These are phyloP conservation scores for Imbricaverruca yamaguchii DNA, from an alignment of 2,888 invertebrate genomes.

Conservation along the genomic window DNA sequence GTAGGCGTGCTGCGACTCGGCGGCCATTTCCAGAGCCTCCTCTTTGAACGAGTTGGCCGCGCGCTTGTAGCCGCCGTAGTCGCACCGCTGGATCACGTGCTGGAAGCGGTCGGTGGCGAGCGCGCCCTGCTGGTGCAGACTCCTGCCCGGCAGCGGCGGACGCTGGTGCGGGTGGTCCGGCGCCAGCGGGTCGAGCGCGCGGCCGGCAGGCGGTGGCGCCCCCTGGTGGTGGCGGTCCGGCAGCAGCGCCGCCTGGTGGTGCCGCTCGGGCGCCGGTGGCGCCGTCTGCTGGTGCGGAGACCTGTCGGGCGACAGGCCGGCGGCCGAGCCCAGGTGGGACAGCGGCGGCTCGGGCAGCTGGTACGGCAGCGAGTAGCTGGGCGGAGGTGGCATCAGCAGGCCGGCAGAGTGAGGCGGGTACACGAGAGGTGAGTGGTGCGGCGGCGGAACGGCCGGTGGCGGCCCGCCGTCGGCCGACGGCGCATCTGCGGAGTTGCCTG, in stretches of 20 bases:
- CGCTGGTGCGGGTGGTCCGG: neutral
- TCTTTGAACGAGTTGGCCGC: neutral
- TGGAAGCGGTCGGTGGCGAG: neutral
- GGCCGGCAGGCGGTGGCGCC: neutral
- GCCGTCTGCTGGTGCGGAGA: neutral
- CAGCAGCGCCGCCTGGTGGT: neutral
- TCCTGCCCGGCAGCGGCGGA: too few species aligned
- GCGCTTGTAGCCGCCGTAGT: constrained; percentile 3
- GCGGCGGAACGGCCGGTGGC: neutral
- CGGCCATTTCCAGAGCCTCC: neutral
- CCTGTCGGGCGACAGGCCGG: neutral
- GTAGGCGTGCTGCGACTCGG: neutral
- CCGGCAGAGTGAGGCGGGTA: neutral
- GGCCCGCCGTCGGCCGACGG: neutral
- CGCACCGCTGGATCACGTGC: constrained; percentile 11
- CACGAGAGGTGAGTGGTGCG: neutral
- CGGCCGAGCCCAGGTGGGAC: neutral
- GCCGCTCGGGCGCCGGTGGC: neutral
- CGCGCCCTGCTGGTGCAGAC: neutral
- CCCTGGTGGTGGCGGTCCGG: neutral
- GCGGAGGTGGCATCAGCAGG: neutral
- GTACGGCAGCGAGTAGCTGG: neutral
- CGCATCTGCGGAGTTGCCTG: neutral
- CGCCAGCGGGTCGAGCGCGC: too few species aligned
- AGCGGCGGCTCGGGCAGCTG: neutral